phyloP scores from a whole-genome alignment of 1,140 invertebrate genomes.

The Pogonomyrmex californicus region DNA sequence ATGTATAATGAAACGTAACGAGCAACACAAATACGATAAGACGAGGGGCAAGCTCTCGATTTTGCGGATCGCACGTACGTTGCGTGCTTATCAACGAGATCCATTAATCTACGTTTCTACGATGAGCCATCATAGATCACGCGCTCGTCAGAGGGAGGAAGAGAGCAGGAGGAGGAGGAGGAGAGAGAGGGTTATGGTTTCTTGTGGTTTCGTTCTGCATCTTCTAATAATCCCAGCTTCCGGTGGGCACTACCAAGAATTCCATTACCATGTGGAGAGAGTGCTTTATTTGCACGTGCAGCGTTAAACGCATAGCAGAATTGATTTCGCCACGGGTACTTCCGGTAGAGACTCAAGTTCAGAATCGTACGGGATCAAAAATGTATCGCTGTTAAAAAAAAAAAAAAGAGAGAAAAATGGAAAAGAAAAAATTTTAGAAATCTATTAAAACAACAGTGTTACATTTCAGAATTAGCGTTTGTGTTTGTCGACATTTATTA shows the following conservation, averaged over 20 bases:
- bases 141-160: constrained; percentile 23
- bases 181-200: neutral
- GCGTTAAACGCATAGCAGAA: constrained; percentile 30
- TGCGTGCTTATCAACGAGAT: constrained; percentile 59
- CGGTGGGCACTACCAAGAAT: constrained; percentile 15
- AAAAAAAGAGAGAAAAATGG: neutral
- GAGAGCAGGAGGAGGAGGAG: neutral
- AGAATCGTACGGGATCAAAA: neutral
- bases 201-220: constrained; percentile 42
- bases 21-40: constrained; percentile 62
- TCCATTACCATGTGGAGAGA: constrained; percentile 15
- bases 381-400: neutral
- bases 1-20: constrained; percentile 57
- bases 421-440: neutral
- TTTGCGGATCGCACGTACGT: constrained; percentile 53
- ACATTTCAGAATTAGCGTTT: neutral
- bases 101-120: constrained; percentile 58
- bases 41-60: constrained; percentile 34
- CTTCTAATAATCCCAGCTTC: constrained; percentile 47
- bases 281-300: constrained; percentile 36
- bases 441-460: neutral
- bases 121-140: constrained; percentile 57
- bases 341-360: neutral
- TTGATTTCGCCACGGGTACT: neutral
- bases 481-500: neutral